A percentile compares a stretch with the other conserved stretches of the same genome.
These are phyloP conservation scores for Ctenopoma multispine DNA, from an alignment of 2,797 vertebrate genomes.

Conservation along the genomic window DNA sequence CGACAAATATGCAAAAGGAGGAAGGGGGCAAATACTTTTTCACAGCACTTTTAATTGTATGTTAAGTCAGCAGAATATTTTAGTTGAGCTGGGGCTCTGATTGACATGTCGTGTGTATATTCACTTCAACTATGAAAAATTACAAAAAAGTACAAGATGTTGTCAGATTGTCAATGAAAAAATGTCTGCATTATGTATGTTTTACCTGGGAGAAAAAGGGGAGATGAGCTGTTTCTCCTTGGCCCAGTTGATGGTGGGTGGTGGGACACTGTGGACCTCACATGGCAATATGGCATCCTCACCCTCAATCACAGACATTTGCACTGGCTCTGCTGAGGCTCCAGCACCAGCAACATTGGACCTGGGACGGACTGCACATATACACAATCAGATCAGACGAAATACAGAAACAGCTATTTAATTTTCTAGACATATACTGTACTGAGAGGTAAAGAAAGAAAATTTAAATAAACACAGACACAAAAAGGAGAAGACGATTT, in stretches of 20 bases:
- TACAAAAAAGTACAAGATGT: background rate
- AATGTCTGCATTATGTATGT: background rate
- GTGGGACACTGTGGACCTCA: conserved; percentile 92
- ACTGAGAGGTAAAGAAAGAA: background rate
- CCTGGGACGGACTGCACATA: conserved; percentile 91
- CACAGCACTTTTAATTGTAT: too few relatives aligned
- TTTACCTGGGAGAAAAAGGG: conserved; percentile 93
- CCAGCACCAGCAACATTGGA: conserved; percentile 67
- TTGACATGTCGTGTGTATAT: too few relatives aligned
- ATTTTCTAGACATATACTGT: too few relatives aligned
- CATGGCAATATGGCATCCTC: conserved; percentile 91
- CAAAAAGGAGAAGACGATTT: background rate
- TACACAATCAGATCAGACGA: background rate
- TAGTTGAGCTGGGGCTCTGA: background rate
- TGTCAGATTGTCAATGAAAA: background rate
- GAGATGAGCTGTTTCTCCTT: conserved; percentile 94
- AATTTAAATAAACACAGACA: background rate
- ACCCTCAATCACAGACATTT: conserved; percentile 87
- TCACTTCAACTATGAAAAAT: too few relatives aligned
- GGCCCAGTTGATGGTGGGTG: conserved; percentile 94
- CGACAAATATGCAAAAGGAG: too few relatives aligned
- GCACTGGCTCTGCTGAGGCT: conserved; percentile 77
- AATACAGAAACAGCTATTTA: background rate
- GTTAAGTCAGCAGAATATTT: background rate
- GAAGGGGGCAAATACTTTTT: too few relatives aligned